Percentiles rank a stretch among this genome's conserved stretches.
These are phyloP conservation scores for Psammodynastes pulverulentus DNA, from an alignment of 2,113 vertebrate genomes.

Conservation along the genomic window DNA sequence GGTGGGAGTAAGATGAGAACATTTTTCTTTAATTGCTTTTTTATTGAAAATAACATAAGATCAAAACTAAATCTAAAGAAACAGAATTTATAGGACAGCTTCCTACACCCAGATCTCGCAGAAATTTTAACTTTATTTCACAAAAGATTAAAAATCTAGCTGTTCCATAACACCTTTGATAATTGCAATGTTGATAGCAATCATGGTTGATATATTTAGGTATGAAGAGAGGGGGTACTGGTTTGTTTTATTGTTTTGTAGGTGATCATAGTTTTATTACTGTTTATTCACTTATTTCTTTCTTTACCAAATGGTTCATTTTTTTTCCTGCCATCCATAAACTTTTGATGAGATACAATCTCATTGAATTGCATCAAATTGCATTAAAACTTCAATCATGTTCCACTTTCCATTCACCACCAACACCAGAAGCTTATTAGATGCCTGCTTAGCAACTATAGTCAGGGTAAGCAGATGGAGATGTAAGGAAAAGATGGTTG, in stretches of 20 bases:
- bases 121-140: neutral
- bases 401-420: neutral
- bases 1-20: neutral
- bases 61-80: neutral
- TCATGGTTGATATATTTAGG: neutral
- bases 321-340: neutral
- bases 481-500: constrained; percentile 59
- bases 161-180: neutral
- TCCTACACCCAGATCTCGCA: neutral
- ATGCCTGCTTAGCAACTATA: neutral
- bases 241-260: neutral
- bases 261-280: neutral
- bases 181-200: neutral
- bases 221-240: neutral
- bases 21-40: neutral
- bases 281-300: neutral
- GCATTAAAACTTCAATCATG: neutral
- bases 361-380: neutral
- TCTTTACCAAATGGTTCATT: neutral
- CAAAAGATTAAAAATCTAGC: neutral
- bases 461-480: constrained; percentile 35
- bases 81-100: neutral
- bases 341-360: neutral
- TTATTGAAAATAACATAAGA: neutral
- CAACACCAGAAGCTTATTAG: neutral